These are phyloP conservation scores for Podarcis lilfordi DNA, from an alignment of 2,797 vertebrate species.

Conservation along the genomic window DNA sequence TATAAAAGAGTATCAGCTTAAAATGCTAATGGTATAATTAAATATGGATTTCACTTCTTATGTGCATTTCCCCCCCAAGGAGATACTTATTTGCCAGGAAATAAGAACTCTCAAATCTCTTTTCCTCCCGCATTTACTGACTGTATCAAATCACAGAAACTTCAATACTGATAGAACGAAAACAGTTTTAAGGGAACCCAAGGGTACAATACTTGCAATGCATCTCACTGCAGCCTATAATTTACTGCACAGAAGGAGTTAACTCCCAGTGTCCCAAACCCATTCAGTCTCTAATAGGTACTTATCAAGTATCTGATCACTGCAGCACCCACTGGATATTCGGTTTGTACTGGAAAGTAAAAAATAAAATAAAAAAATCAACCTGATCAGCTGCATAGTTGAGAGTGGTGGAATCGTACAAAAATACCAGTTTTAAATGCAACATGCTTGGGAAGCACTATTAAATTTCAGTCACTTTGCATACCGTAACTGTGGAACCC, in stretches of 20 bases:
- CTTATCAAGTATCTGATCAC: not conserved
- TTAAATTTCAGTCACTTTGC: not conserved
- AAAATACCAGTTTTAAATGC: not conserved
- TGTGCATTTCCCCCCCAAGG: not conserved
- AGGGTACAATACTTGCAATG: not conserved
- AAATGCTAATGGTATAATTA: conserved; percentile 33
- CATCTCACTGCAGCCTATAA: conserved; percentile 12
- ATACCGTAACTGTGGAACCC: not conserved
- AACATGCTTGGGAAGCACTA: not conserved
- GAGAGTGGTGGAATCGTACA: not conserved
- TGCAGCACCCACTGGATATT: not conserved
- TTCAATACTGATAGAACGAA: conserved; percentile 10
- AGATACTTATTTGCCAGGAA: conserved; percentile 27
- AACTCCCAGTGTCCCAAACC: not conserved
- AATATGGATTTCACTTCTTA: conserved; percentile 28
- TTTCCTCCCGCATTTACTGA: not conserved
- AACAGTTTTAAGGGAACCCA: conserved; percentile 20
- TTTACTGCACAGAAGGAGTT: conserved; percentile 16
- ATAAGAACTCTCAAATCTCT: conserved; percentile 21
- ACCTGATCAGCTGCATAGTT: not conserved
- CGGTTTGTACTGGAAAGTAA: not conserved
- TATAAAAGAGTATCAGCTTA: conserved; percentile 38
- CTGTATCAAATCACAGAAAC: conserved; percentile 27
- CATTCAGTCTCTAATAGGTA: not conserved
- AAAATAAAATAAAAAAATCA: not conserved